Percentiles rank a stretch among this genome's conserved stretches.
phyloP scores from a whole-genome alignment of 1,140 invertebrate species.

The Eumeta japonica region DNA sequence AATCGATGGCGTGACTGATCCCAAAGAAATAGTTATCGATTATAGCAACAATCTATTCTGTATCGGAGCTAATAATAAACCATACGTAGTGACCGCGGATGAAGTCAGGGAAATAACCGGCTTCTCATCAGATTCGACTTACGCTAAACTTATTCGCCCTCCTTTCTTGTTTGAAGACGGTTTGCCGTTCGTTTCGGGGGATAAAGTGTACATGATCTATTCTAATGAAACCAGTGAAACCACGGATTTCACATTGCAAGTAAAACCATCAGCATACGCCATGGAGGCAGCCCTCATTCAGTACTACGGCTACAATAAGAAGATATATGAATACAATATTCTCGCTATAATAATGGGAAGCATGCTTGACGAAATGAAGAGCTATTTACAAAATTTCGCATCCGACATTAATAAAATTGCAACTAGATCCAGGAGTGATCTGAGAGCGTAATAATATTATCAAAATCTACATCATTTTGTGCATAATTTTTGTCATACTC shows the following conservation, averaged over 20 bases:
- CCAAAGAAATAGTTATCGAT: constrained; percentile 30
- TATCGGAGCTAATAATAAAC: constrained; percentile 22
- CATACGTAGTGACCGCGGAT: constrained; percentile 16
- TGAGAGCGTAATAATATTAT: too few species aligned
- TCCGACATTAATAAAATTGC: too few species aligned
- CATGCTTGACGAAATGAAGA: constrained; percentile 14
- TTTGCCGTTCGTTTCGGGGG: constrained; percentile 17
- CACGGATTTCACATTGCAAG: constrained; percentile 13
- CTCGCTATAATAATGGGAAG: constrained; percentile 12
- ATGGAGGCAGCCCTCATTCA: constrained; percentile 26
- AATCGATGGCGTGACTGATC: constrained; percentile 18
- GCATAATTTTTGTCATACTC: too few species aligned
- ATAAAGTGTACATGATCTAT: constrained; percentile 17
- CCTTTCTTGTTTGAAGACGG: constrained; percentile 23
- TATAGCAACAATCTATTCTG: constrained; percentile 29
- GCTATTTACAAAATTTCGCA: too few species aligned
- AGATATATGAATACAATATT: constrained; percentile 36
- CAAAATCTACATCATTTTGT: too few species aligned
- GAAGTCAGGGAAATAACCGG: constrained; percentile 22
- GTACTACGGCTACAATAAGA: constrained; percentile 30
- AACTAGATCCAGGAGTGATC: too few species aligned
- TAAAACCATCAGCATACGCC: constrained; percentile 25
- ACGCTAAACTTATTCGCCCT: constrained; percentile 19
- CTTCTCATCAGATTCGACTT: constrained; percentile 16
- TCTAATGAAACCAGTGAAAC: constrained; percentile 21